Base-by-base conservation (phyloP, 2,888 invertebrate genomes). In the Sesamia inferens region DNA sequence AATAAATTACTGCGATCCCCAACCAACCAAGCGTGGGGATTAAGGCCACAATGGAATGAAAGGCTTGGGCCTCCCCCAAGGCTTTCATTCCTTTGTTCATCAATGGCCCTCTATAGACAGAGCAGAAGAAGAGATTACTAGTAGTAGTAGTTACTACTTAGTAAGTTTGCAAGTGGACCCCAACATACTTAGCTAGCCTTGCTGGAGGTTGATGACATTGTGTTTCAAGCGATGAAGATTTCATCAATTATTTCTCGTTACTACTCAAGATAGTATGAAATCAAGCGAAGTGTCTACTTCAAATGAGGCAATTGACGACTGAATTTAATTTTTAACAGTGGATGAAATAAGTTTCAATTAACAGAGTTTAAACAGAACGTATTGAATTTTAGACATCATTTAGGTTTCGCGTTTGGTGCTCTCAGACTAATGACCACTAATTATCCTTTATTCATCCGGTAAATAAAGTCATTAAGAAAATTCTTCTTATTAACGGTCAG, bases 211-310 rank as follows among this genome's bases (percentile, higher is more conserved):
- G 74, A 58, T 68, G 81, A 67, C 66, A 78, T 70, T 67, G 68
- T 54, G 61, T 76, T 65, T 63, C 51, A 67, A 76, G 54, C 64
- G 42, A 59, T 68, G 66, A 76, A 67, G 64, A 71, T 71, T 71
- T 68, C 59, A 78, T 74, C 65, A 68, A 78, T 79, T 61, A 59
- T 61, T 79, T 61, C 79, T 74, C 44, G 59, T 74, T 51, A 79
- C 51, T 51, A 54, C 77, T 77, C 59, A 31, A 64, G 59, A 74
- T 79, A 71, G 51, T 57, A 78, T 48, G 48, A 68, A 79, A 69
- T 75, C 58, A 58, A 68, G 68, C 54, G 42, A 39, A 66, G 31
- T 55, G 48, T 58, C 19, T 39, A 44, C 22, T 66, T 5, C 22
- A 55, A 59, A 66, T 58, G 3, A 11, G 16, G 24, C 54, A 54